These are phyloP conservation scores for Percopsis omiscomaycus DNA, from an alignment of 2,797 vertebrate species.

Conservation along the genomic window DNA sequence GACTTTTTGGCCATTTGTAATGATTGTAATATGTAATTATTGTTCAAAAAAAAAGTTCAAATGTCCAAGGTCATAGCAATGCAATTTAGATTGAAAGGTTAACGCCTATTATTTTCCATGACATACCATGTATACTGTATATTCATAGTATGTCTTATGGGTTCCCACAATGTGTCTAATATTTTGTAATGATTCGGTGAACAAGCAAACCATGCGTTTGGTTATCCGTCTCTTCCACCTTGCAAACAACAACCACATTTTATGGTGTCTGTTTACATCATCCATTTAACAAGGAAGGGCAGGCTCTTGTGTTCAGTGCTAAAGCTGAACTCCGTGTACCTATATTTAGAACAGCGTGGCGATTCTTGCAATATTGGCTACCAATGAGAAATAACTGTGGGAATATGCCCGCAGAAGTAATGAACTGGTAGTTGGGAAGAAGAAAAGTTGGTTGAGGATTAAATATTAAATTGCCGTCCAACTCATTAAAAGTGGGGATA, in stretches of 20 bases:
- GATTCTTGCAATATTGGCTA: constrained; percentile 2
- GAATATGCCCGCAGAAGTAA: constrained; percentile 10
- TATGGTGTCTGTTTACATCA: neutral
- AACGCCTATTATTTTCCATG: too few relatives aligned
- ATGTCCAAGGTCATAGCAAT: too few relatives aligned
- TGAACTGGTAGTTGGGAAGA: constrained; percentile 41
- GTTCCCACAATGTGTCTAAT: too few relatives aligned
- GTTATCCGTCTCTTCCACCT: neutral
- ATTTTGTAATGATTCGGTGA: too few relatives aligned
- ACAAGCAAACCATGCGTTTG: neutral
- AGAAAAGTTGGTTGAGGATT: constrained; percentile 42
- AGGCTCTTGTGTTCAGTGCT: neutral
- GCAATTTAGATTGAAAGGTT: too few relatives aligned
- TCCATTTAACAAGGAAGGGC: neutral
- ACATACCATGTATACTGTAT: too few relatives aligned
- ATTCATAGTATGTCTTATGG: too few relatives aligned
- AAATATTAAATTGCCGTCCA: constrained; percentile 46
- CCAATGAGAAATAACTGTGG: constrained; percentile 8
- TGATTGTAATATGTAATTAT: too few relatives aligned
- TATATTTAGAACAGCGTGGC: neutral
- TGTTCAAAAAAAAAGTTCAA: too few relatives aligned
- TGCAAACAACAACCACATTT: neutral
- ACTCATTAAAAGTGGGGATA: constrained; percentile 48
- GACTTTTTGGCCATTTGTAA: too few relatives aligned
- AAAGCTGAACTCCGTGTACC: neutral